A percentile compares a stretch with the other conserved stretches of the same genome.
phyloP scores from a whole-genome alignment of 2,113 vertebrate genomes.

The Xiphophorus hellerii region DNA sequence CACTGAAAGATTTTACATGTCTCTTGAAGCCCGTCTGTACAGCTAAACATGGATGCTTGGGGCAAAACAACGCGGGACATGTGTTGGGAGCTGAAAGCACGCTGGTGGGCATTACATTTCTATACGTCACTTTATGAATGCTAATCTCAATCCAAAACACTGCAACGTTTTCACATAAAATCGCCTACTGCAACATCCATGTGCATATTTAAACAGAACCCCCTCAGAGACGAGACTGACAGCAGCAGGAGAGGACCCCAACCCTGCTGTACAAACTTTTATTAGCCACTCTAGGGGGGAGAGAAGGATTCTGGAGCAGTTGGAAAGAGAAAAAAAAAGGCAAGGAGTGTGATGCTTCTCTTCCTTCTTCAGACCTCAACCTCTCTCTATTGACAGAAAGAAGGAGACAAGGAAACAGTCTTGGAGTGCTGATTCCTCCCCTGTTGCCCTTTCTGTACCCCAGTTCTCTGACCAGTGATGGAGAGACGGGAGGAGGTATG shows the following conservation, averaged over 20 bases:
- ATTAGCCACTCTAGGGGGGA: constrained; percentile 49
- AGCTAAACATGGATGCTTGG: constrained; percentile 53
- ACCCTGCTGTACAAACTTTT: constrained; percentile 62
- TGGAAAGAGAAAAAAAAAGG: constrained; percentile 42
- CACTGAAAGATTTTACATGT: constrained; percentile 50
- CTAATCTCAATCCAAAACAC: constrained; percentile 71
- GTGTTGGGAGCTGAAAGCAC: constrained; percentile 55
- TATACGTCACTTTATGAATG: constrained; percentile 62
- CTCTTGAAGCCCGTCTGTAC: constrained; percentile 66
- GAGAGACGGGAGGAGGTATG: constrained; percentile 22
- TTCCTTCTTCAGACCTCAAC: constrained; percentile 57
- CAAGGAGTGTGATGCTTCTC: constrained; percentile 62
- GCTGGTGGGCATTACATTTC: constrained; percentile 70
- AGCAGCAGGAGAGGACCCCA: constrained; percentile 70
- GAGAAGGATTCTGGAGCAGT: constrained; percentile 43
- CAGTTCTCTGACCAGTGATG: constrained; percentile 18
- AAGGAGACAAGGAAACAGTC: constrained; percentile 48
- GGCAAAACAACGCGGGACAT: constrained; percentile 45
- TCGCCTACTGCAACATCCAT: constrained; percentile 35
- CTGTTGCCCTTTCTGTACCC: constrained; percentile 10
- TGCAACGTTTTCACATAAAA: constrained; percentile 58
- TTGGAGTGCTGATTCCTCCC: constrained; percentile 49
- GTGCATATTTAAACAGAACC: constrained; percentile 48
- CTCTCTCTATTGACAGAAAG: constrained; percentile 30
- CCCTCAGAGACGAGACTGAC: constrained; percentile 48